phyloP scores from a whole-genome alignment of 2,113 vertebrate species.

The Cebus imitator region DNA sequence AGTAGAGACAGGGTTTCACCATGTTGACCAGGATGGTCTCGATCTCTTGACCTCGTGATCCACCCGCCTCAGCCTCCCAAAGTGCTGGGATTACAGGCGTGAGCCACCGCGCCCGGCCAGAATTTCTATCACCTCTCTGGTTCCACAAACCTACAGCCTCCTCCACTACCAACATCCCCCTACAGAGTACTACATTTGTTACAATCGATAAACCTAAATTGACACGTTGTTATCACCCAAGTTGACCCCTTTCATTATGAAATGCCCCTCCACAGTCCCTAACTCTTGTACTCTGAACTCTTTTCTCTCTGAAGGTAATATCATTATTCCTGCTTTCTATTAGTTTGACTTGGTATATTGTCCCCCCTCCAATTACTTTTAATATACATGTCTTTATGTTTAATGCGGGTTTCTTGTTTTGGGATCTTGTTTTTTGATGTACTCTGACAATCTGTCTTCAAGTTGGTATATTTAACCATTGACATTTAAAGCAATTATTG shows the following conservation, averaged over 20 bases:
- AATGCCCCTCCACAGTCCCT: not conserved
- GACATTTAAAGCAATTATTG: not conserved
- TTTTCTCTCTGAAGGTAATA: slow-evolving; percentile 25
- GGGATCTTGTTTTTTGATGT: not conserved
- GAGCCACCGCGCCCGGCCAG: too few relatives aligned
- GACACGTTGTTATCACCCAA: not conserved
- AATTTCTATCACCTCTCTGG: not conserved
- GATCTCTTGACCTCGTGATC: too few relatives aligned
- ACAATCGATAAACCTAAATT: not conserved
- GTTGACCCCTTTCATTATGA: not conserved
- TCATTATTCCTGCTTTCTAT: not conserved
- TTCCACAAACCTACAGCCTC: not conserved
- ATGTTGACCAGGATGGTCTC: too few relatives aligned
- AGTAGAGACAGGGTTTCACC: too few relatives aligned
- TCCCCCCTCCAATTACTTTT: not conserved
- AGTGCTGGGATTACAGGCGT: too few relatives aligned
- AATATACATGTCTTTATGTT: not conserved
- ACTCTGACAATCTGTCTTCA: not conserved
- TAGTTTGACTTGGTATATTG: not conserved
- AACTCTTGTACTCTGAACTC: not conserved
- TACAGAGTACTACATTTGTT: not conserved
- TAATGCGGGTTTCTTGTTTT: not conserved
- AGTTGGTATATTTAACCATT: not conserved
- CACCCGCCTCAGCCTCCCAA: too few relatives aligned
- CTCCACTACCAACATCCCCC: not conserved